Conservation (phyloP, 2,113 vertebrate genomes). For the Kobus ellipsiprymnus region DNA sequence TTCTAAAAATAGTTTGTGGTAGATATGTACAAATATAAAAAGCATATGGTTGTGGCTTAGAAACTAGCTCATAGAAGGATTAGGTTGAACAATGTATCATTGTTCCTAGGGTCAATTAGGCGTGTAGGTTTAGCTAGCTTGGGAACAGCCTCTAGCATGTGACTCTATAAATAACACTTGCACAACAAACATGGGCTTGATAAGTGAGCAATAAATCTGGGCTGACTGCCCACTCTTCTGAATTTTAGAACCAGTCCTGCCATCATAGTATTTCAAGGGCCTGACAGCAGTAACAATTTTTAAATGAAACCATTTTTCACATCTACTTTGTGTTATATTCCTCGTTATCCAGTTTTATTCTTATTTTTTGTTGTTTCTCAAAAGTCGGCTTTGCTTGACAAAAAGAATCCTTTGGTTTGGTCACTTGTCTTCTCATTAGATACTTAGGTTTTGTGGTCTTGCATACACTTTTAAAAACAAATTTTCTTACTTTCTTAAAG, state of each 20-base stretch:
- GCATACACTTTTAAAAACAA: background rate
- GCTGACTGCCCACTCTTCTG: conserved; percentile 74
- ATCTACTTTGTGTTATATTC: background rate
- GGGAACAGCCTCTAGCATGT: conserved; percentile 81
- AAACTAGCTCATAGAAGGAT: conserved; percentile 76
- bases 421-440: background rate
- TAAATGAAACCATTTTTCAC: conserved; percentile 14
- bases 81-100: conserved; percentile 77
- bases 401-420: background rate
- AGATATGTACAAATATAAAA: conserved; percentile 45
- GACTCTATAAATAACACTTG: conserved; percentile 89
- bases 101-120: conserved; percentile 82
- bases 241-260: conserved; percentile 67
- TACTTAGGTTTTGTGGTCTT: background rate
- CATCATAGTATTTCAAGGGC: conserved; percentile 62
- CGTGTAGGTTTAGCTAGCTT: conserved; percentile 81
- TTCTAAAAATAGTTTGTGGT: conserved; percentile 45
- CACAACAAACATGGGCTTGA: conserved; percentile 85
- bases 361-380: conserved; percentile 20
- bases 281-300: background rate
- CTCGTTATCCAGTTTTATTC: background rate
- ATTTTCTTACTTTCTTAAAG: background rate
- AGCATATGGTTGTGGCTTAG: conserved; percentile 65
- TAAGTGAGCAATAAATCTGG: conserved; percentile 86
- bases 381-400: conserved; percentile 30